Percentiles rank a stretch among this genome's conserved stretches.
Evolutionary conservation across 2,888 invertebrate genomes (phyloP).

Genomic region (Zaprionus obscuricornis): DNA sequence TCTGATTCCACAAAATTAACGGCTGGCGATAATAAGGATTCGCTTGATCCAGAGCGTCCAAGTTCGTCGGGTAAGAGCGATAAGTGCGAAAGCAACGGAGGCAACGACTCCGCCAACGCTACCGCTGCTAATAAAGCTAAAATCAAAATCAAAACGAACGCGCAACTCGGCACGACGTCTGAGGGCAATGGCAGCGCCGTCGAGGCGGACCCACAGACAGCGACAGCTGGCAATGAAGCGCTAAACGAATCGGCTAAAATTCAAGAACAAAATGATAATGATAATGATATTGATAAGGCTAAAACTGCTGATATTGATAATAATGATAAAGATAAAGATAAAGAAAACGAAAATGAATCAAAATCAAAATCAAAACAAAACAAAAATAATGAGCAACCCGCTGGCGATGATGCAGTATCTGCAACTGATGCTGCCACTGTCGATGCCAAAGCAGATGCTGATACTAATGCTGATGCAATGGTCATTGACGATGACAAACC

Average conservation of each 20-base stretch:
- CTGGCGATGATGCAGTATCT: slow-evolving; percentile 41
- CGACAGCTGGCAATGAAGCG: slow-evolving; percentile 44
- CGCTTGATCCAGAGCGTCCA: slow-evolving; percentile 83
- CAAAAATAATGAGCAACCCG: slow-evolving; percentile 27
- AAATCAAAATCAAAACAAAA: slow-evolving; percentile 26
- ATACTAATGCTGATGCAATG: slow-evolving; percentile 19
- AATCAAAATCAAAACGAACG: slow-evolving; percentile 48
- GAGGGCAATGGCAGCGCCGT: slow-evolving; percentile 64
- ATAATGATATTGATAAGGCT: slow-evolving; percentile 5
- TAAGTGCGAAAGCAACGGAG: slow-evolving; percentile 19
- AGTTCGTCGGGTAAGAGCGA: slow-evolving; percentile 84
- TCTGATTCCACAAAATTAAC: slow-evolving; percentile 82
- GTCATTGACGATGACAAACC: not conserved
- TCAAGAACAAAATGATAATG: slow-evolving; percentile 16
- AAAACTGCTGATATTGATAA: slow-evolving; percentile 19
- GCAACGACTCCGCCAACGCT: slow-evolving; percentile 17
- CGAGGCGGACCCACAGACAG: slow-evolving; percentile 50
- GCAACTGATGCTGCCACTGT: slow-evolving; percentile 10
- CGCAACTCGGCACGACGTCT: slow-evolving; percentile 39
- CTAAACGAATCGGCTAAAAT: slow-evolving; percentile 56
- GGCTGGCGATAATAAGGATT: slow-evolving; percentile 81
- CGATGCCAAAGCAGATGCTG: not conserved
- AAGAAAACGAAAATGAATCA: slow-evolving; percentile 14
- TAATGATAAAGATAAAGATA: slow-evolving; percentile 17
- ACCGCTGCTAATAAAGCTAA: too few species aligned